Conservation (phyloP, 1,140 invertebrate species). For the Drosophila novamexicana region DNA sequence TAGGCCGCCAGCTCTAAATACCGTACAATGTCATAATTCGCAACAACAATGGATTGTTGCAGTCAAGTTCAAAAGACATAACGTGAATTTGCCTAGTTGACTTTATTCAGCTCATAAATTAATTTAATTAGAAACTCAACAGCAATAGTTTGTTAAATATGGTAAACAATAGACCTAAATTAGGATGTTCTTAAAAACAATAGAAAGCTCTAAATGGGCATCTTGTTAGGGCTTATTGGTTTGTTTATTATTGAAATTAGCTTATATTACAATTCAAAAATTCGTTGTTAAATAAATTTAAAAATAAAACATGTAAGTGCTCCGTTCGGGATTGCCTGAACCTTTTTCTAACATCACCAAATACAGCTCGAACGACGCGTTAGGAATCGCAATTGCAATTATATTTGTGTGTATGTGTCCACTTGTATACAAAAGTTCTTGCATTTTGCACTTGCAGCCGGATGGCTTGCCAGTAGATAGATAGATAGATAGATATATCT, state of each 20-base stretch:
- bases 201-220: not conserved
- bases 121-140: slow-evolving; percentile 59
- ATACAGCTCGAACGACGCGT: too few species aligned
- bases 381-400: too few species aligned
- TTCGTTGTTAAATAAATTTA: too few species aligned
- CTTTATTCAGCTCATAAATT: slow-evolving; percentile 14
- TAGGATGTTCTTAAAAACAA: slow-evolving; percentile 26
- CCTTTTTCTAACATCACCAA: too few species aligned
- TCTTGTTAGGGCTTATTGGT: slow-evolving; percentile 14
- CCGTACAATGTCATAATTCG: not conserved
- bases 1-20: not conserved
- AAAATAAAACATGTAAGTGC: too few species aligned
- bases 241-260: not conserved
- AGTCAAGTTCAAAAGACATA: slow-evolving; percentile 36
- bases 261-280: too few species aligned
- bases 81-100: slow-evolving; percentile 1
- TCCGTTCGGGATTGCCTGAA: too few species aligned
- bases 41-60: slow-evolving; percentile 31
- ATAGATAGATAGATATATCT: too few species aligned
- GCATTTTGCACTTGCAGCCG: too few species aligned
- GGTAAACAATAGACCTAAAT: slow-evolving; percentile 55
- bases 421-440: too few species aligned
- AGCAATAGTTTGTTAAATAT: slow-evolving; percentile 52
- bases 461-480: too few species aligned
- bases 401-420: too few species aligned